Conservation (phyloP, 2,113 vertebrate species). For the Todiramphus saurophagus region DNA sequence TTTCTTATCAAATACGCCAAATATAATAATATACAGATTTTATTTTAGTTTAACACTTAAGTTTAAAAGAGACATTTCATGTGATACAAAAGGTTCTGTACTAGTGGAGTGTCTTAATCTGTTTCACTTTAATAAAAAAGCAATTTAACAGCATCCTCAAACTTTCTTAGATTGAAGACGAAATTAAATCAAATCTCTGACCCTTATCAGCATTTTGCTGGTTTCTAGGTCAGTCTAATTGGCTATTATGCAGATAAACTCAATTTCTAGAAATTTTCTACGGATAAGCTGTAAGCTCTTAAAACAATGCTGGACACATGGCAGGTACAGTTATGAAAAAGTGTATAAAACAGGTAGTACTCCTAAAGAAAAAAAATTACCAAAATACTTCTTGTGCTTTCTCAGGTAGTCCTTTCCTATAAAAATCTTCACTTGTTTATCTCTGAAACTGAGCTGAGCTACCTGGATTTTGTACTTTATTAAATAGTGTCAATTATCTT, state of each 20-base stretch:
- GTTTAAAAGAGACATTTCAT: not conserved
- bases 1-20: not conserved
- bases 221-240: not conserved
- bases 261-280: not conserved
- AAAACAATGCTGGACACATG: not conserved
- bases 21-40: not conserved
- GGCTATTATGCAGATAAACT: not conserved
- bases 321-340: not conserved
- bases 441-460: not conserved
- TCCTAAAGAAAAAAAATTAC: not conserved
- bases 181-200: not conserved
- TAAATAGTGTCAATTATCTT: not conserved
- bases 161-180: not conserved
- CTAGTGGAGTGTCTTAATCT: not conserved
- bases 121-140: not conserved
- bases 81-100: not conserved
- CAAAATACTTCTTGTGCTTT: not conserved
- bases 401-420: not conserved
- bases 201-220: not conserved
- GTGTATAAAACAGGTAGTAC: not conserved
- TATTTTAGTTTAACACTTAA: not conserved
- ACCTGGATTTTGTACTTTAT: not conserved
- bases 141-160: not conserved
- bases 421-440: not conserved
- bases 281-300: not conserved